phyloP scores from a whole-genome alignment of 1,140 invertebrate genomes.

The Argopecten irradians region DNA sequence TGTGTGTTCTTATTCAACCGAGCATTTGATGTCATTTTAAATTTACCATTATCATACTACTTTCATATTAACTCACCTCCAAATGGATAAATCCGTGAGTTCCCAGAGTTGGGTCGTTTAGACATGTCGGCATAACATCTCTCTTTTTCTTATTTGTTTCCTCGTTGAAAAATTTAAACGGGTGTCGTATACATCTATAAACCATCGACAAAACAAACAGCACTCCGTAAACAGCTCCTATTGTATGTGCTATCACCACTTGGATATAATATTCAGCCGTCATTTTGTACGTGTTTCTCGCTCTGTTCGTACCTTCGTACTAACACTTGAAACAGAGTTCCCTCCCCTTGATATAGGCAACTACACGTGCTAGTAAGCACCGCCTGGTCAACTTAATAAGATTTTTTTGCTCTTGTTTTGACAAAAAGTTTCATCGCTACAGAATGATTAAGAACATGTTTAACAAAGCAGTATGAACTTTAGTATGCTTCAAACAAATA shows the following conservation, averaged over 20 bases:
- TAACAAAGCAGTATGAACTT: no score
- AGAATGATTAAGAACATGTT: no score
- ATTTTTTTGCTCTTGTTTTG: no score
- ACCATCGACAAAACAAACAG: not conserved
- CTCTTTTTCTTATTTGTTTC: conserved; percentile 43
- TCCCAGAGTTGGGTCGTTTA: conserved; percentile 62
- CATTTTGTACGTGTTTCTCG: not conserved
- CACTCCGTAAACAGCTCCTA: not conserved
- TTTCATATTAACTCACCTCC: conserved; percentile 54
- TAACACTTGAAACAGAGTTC: not conserved
- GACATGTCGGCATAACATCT: conserved; percentile 56
- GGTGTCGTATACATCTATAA: not conserved
- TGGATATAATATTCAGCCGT: not conserved
- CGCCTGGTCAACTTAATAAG: no score
- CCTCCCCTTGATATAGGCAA: not conserved
- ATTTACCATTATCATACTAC: not conserved
- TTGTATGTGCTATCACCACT: not conserved
- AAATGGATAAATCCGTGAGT: conserved; percentile 63
- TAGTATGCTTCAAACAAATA: no score
- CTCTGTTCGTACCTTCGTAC: not conserved
- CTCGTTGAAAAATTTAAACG: not conserved
- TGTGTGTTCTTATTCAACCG: no score
- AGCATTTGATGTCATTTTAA: no score
- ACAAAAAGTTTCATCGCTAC: no score
- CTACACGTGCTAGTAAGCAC: no score